These are phyloP conservation scores for Scatophagus argus DNA, from an alignment of 2,113 vertebrate genomes.

Conservation along the genomic window DNA sequence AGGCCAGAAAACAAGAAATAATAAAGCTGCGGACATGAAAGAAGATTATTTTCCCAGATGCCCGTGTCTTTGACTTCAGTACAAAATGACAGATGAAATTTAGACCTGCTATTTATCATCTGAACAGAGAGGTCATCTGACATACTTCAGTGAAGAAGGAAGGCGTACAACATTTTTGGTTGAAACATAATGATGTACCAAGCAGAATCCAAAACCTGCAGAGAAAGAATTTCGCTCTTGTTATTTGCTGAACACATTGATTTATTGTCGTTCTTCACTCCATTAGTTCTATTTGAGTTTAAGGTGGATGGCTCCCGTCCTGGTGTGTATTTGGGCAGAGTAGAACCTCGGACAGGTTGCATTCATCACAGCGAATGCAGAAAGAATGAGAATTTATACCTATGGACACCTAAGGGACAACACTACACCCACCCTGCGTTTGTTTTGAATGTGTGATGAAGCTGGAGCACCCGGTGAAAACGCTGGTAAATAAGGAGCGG, in stretches of 20 bases:
- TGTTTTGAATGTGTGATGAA: slow-evolving; percentile 13
- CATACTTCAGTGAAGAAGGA: neutral
- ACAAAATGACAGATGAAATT: slow-evolving; percentile 1
- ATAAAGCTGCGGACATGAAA: neutral
- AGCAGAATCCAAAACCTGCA: neutral
- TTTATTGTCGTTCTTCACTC: slow-evolving; percentile 13
- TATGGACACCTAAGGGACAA: neutral
- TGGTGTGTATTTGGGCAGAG: neutral
- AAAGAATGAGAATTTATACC: slow-evolving; percentile 17
- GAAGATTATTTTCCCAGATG: slow-evolving; percentile 1
- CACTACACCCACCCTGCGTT: neutral
- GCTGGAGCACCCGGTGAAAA: neutral
- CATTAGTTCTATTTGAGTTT: slow-evolving; percentile 19
- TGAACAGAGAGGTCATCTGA: neutral
- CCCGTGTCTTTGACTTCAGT: neutral
- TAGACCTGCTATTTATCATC: neutral
- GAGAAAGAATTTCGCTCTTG: neutral
- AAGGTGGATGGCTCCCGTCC: slow-evolving; percentile 6
- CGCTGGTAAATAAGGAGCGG: neutral
- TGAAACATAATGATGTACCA: neutral
- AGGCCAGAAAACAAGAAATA: slow-evolving; percentile 30
- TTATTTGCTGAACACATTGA: neutral
- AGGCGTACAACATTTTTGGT: neutral
- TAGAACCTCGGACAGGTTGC: slow-evolving; percentile 20
- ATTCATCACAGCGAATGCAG: slow-evolving; percentile 44